Base-by-base conservation (phyloP, 2,113 vertebrate genomes). In the Desmodus rotundus region DNA sequence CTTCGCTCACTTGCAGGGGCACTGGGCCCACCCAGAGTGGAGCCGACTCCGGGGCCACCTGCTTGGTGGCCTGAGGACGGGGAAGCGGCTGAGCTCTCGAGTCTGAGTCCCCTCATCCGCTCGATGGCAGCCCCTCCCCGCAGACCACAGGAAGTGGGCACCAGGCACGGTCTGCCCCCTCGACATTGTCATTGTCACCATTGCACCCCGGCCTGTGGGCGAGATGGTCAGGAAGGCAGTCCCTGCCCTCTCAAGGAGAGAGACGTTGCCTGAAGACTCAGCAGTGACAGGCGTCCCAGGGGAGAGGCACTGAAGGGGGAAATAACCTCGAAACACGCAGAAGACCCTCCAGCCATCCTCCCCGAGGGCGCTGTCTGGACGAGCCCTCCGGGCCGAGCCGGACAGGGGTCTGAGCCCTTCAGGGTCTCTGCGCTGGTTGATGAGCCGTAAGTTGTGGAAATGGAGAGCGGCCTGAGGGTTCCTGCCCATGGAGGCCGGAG, bases 401-500 rank as follows among this genome's bases (percentile, higher is more conserved):
- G 13, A 31, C 61, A 1, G 61, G 61, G 61, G 28, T 31, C 12
- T 63, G 61, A 0, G 13, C 16, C 47, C 47, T 56, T 15, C 26
- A 5, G 6, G 7, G n/a, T 5, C 17, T 1, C 5, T 2, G 26
- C 19, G 31, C 50, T 58, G 24, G 26, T 43, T 33, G 2, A 4
- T 3, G 52, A 7, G 12, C n/a, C 45, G 8, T 1, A 0, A 1
- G 7, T 0, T 12, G 26, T 3, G 10, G 13, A 24, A 15, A 17
- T 0, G 2, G 41, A 67, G 0, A 31, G 65, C 3, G 3, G 28
- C 0, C 1, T 12, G 5, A 31, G 20, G 20, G 47, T 5, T 50
- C 9, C n/a, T 10, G 33, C 4, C 52, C 38, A 15, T 0, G 6
- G 28, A 10, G 52, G 17, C 33, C 5, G 7, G n/a, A 36, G 8